Evolutionary conservation across 2,113 vertebrate species (phyloP).

Genomic region (Dissostichus mawsoni): DNA sequence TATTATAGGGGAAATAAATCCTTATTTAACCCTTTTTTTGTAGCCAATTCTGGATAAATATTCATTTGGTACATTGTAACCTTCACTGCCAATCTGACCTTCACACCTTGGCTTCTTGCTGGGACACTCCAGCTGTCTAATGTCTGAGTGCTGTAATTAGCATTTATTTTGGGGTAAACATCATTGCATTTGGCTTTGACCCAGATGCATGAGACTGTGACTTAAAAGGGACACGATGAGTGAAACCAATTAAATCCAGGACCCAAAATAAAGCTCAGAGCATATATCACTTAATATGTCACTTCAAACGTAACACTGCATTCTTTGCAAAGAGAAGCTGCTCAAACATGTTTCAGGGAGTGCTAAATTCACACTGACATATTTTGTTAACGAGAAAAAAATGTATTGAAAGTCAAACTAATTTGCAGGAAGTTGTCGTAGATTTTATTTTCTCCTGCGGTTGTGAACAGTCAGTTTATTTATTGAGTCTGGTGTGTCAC

Average conservation of each 20-base stretch:
- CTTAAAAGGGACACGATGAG: constrained; percentile 40
- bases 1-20: background rate
- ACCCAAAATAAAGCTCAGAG: constrained; percentile 55
- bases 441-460: constrained; percentile 23
- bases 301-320: constrained; percentile 15
- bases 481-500: constrained; percentile 40
- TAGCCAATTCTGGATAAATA: background rate
- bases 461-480: constrained; percentile 39
- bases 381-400: background rate
- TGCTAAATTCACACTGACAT: background rate
- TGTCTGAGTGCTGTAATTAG: constrained; percentile 42
- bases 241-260: constrained; percentile 54
- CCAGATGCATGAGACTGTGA: constrained; percentile 29
- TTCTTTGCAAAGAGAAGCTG: background rate
- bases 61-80: background rate
- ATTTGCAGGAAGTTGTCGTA: constrained; percentile 29
- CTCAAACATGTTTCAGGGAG: background rate
- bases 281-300: constrained; percentile 25
- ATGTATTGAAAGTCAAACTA: constrained; percentile 29
- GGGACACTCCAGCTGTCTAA: constrained; percentile 22
- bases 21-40: background rate
- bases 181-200: constrained; percentile 20
- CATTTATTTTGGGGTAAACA: constrained; percentile 63
- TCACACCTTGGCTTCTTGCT: background rate
- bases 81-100: background rate